Conservation (phyloP, 2,888 invertebrate species). For the Enchytraeus crypticus region DNA sequence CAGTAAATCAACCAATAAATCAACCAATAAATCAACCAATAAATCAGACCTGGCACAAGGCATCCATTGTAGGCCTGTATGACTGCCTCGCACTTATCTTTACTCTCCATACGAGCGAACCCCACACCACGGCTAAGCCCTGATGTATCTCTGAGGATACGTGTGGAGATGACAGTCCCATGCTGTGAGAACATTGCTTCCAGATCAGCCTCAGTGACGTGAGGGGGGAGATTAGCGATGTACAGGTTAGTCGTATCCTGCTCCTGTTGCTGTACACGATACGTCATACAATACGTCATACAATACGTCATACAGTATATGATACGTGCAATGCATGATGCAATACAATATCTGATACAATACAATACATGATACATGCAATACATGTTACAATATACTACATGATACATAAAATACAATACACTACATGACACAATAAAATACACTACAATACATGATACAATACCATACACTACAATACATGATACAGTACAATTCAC, state of each 20-base stretch:
- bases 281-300: too few species aligned
- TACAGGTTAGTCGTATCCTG: slow-evolving; percentile 98
- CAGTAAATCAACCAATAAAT: too few species aligned
- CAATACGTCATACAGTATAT: too few species aligned
- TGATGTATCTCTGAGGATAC: slow-evolving; percentile 79
- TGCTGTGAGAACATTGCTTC: slow-evolving; percentile 81
- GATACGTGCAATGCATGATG: background rate
- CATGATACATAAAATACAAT: too few species aligned
- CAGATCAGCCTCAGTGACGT: slow-evolving; percentile 88
- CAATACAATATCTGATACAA: too few species aligned
- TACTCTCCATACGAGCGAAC: slow-evolving; percentile 81
- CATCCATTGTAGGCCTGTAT: slow-evolving; percentile 86
- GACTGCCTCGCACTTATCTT: slow-evolving; percentile 92
- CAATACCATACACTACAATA: too few species aligned
- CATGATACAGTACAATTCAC: too few species aligned
- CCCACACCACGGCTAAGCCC: slow-evolving; percentile 68
- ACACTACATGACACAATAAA: too few species aligned
- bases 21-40: background rate
- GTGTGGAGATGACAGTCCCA: slow-evolving; percentile 72
- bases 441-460: too few species aligned
- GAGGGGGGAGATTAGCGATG: slow-evolving; percentile 91
- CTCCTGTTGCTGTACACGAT: slow-evolving; percentile 56
- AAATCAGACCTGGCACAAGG: slow-evolving; percentile 57
- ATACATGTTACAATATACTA: too few species aligned
- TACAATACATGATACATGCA: too few species aligned